Percentiles rank a stretch among this genome's conserved stretches.
These are phyloP conservation scores for Cybosia mesomella DNA, from an alignment of 2,888 invertebrate genomes.

Conservation along the genomic window DNA sequence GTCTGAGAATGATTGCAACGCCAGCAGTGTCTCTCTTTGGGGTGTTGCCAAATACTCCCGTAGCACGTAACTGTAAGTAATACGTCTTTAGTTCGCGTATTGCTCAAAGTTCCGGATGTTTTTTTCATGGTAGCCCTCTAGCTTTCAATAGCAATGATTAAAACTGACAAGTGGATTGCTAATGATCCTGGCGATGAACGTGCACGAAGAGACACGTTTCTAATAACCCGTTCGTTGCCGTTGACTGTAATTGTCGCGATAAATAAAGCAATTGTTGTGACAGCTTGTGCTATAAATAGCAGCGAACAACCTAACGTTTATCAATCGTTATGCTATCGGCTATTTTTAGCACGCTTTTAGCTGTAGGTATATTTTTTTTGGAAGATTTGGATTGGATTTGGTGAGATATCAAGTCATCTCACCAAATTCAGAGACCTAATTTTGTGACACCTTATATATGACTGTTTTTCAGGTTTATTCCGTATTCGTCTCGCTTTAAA, in stretches of 20 bases:
- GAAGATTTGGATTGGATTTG: no score
- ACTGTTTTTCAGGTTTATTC: no score
- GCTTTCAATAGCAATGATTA: not conserved
- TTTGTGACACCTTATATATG: no score
- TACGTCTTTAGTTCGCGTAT: not conserved
- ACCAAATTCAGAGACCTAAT: no score
- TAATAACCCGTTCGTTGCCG: conserved; percentile 5
- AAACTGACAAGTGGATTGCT: conserved; percentile 5
- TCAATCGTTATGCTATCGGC: not conserved
- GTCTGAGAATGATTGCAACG: no score
- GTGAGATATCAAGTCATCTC: no score
- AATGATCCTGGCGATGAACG: conserved; percentile 6
- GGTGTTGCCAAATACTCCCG: not conserved
- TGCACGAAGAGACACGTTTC: not conserved
- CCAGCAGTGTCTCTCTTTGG: no score
- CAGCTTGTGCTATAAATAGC: not conserved
- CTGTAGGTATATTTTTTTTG: not conserved
- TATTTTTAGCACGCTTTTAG: not conserved
- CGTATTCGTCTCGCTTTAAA: no score
- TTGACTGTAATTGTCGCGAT: conserved; percentile 2
- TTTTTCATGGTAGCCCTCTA: not conserved
- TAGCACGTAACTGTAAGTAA: not conserved
- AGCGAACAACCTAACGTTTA: not conserved
- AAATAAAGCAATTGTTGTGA: conserved; percentile 8
- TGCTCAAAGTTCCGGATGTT: not conserved